Evolutionary conservation across 2,888 invertebrate genomes (phyloP), one percentile per base, ranked within the genome.

Genomic region (Diadromus collaris): DNA sequence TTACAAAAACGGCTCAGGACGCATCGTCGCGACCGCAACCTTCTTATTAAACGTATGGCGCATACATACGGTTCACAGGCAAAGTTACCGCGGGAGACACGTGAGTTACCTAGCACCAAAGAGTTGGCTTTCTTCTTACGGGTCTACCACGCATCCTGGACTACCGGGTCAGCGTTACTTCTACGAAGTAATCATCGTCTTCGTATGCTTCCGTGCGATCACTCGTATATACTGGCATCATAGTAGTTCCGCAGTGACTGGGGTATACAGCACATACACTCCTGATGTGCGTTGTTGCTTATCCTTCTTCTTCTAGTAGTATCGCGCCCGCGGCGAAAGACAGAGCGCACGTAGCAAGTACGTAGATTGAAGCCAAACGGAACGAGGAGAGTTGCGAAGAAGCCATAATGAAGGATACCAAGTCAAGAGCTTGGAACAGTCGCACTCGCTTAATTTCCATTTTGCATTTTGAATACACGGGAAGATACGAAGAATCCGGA

Each of bases 81-180:
- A 32, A 24, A 32, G 19, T 76, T 58, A 75, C 78, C 75, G 61
- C 60, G 74, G 65, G 70, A 54, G 65, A 65, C 60, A 61, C 63
- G 77, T 63, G 73, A 61, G 77, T 74, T 68, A 63, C 64, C 64
- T 24, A 76, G 63, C 44, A 41, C 64, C 69, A 34, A 72, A 71
- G 67, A 68, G 29, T 71, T 70, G 54, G 65, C 67, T 70, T 69
- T 65, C 51, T 78, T 79, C 76, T 79, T 79, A 58, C 76, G 72
- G 72, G 81, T 72, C 79, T 78, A 76, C 81, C 68, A 81, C 78
- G 81, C 82, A 78, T 82, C 82, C 73, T 80, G 81, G 79, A 82
- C 81, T 82, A 82, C 81, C 82, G 76, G 81, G 82, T 81, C 81
- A 82, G 77, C 79, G 69, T 81, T 76, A 77, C 73, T 83, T 81